phyloP scores from a whole-genome alignment of 2,888 invertebrate genomes.

The Drosophila subsilvestris region DNA sequence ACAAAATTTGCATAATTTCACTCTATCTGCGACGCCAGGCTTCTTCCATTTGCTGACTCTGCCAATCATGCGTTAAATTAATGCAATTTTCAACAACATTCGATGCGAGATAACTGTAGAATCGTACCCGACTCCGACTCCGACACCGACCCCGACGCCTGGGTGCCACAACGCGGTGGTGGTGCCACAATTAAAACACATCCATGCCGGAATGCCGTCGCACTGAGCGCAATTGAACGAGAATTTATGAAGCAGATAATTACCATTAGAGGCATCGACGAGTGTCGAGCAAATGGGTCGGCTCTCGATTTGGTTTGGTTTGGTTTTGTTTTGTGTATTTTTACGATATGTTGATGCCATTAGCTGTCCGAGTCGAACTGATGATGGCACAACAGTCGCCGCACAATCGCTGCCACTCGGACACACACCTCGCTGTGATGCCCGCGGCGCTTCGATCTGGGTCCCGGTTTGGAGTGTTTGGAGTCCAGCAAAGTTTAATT shows the following conservation, averaged over 20 bases:
- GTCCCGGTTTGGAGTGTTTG: conserved; percentile 10
- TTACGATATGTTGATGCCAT: conserved; percentile 57
- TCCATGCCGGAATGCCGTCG: conserved; percentile 34
- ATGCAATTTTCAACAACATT: conserved; percentile 68
- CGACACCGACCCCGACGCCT: not conserved
- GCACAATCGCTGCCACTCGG: conserved; percentile 17
- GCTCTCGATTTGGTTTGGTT: conserved; percentile 25
- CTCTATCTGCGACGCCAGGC: conserved; percentile 36
- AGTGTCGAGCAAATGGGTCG: conserved; percentile 26
- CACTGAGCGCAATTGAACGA: conserved; percentile 64
- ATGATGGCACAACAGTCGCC: conserved; percentile 21
- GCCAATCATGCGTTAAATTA: conserved; percentile 80
- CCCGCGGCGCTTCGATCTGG: conserved; percentile 12
- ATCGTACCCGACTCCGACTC: not conserved
- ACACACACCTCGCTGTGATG: conserved; percentile 1
- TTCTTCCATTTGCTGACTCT: conserved; percentile 47
- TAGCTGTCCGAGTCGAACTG: conserved; percentile 64
- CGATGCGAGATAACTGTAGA: conserved; percentile 32
- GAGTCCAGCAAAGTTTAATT: conserved; percentile 67
- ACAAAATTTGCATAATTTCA: conserved; percentile 73
- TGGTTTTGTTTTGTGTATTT: conserved; percentile 25
- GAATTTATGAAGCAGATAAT: conserved; percentile 79
- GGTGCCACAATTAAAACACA: conserved; percentile 57
- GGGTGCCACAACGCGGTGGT: not conserved
- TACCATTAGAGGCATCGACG: conserved; percentile 63